Conservation (phyloP, 1,140 invertebrate species). For the Heliconius himera region DNA sequence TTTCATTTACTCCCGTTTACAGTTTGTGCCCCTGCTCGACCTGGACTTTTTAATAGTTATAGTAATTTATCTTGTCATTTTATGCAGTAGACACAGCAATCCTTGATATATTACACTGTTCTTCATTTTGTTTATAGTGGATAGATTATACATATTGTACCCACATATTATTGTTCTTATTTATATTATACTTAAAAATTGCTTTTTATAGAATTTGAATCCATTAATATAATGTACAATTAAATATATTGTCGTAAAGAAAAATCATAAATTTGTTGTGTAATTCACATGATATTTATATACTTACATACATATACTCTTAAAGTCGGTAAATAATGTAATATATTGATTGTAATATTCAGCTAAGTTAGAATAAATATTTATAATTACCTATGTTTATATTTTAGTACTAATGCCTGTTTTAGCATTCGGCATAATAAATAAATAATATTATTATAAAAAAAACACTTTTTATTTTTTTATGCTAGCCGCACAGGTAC, state of each 20-base stretch:
- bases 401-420: slow-evolving; percentile 24
- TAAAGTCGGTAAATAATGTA: slow-evolving; percentile 24
- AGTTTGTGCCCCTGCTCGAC: too few relatives aligned
- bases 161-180: too few relatives aligned
- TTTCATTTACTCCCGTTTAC: too few relatives aligned
- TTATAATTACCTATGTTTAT: slow-evolving; percentile 31
- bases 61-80: not conserved
- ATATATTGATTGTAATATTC: slow-evolving; percentile 16
- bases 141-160: too few relatives aligned
- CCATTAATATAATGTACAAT: too few relatives aligned
- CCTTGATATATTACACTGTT: not conserved
- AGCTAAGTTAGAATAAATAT: slow-evolving; percentile 30
- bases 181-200: too few relatives aligned
- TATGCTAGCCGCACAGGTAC: not conserved
- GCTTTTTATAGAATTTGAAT: too few relatives aligned
- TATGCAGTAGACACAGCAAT: not conserved
- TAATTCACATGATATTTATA: not conserved
- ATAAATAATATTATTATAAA: slow-evolving; percentile 31
- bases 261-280: too few relatives aligned
- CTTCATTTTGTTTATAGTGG: too few relatives aligned
- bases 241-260: too few relatives aligned
- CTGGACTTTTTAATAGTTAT: not conserved
- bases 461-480: not conserved
- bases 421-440: slow-evolving; percentile 16
- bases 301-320: not conserved